Conservation (phyloP, 2,113 vertebrate species). For the Eleginops maclovinus region DNA sequence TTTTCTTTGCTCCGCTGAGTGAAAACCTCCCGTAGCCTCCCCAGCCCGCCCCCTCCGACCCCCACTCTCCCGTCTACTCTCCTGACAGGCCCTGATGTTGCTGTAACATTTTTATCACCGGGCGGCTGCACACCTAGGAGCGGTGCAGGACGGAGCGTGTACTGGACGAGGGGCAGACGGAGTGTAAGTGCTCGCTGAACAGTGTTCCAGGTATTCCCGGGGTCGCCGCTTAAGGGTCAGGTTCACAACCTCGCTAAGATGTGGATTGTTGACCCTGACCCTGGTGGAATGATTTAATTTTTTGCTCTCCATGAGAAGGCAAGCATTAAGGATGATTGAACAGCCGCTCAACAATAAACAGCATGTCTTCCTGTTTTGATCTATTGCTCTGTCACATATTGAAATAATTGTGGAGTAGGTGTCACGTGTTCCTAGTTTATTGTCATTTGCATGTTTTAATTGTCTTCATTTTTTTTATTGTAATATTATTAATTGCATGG, state of each 20-base stretch:
- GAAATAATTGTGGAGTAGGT: constrained; percentile 21
- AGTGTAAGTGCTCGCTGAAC: constrained; percentile 31
- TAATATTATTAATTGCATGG: constrained; percentile 13
- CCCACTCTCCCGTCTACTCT: constrained; percentile 16
- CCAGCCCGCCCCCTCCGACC: constrained; percentile 12
- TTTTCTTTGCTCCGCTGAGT: constrained; percentile 60
- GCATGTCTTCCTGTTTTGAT: constrained; percentile 41
- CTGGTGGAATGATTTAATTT: constrained; percentile 36
- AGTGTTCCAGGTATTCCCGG: constrained; percentile 46
- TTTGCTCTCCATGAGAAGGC: background rate
- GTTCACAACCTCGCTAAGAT: constrained; percentile 59
- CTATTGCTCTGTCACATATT: constrained; percentile 36
- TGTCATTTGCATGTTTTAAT: constrained; percentile 26
- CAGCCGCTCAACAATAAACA: constrained; percentile 38
- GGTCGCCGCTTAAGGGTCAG: constrained; percentile 61
- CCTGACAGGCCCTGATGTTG: constrained; percentile 66
- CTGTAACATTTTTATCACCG: constrained; percentile 67
- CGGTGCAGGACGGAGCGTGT: constrained; percentile 40
- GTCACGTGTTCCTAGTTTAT: constrained; percentile 34
- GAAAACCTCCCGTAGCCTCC: constrained; percentile 60
- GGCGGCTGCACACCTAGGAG: constrained; percentile 52
- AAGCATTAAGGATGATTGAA: background rate
- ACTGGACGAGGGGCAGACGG: constrained; percentile 7
- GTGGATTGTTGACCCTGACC: constrained; percentile 66
- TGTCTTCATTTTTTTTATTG: constrained; percentile 19